A percentile compares a stretch with the other conserved stretches of the same genome.
phyloP scores from a whole-genome alignment of 2,888 invertebrate genomes.

The Tetramorium bicarinatum region DNA sequence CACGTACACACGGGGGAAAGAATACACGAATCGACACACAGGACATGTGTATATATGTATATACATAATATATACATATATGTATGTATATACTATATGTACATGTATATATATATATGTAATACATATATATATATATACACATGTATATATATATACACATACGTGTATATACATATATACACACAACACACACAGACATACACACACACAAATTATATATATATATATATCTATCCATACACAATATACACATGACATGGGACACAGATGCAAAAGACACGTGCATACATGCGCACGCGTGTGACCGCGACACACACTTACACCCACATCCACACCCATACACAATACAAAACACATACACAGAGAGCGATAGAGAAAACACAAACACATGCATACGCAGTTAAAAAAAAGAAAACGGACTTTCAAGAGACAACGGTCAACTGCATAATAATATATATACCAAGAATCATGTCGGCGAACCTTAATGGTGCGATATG shows the following conservation, averaged over 20 bases:
- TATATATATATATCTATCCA: too few relatives aligned
- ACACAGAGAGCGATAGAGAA: too few relatives aligned
- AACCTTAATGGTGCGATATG: constrained; percentile 76
- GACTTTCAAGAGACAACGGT: constrained; percentile 57
- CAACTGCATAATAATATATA: constrained; percentile 73
- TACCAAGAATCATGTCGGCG: constrained; percentile 76
- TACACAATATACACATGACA: too few relatives aligned
- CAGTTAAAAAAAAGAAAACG: constrained; percentile 32
- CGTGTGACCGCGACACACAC: neutral
- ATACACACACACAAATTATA: neutral
- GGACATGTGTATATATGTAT: too few relatives aligned
- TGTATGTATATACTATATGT: neutral
- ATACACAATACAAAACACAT: too few relatives aligned
- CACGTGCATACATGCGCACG: too few relatives aligned
- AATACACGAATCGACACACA: neutral
- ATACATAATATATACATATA: too few relatives aligned
- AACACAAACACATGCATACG: neutral
- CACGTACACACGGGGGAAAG: neutral
- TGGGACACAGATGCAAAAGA: too few relatives aligned
- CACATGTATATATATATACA: neutral
- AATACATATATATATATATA: neutral
- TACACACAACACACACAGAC: too few relatives aligned
- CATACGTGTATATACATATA: too few relatives aligned
- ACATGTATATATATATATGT: neutral
- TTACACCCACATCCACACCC: neutral